phyloP scores from a whole-genome alignment of 1,140 invertebrate species.

The Nasonia longicornis region DNA sequence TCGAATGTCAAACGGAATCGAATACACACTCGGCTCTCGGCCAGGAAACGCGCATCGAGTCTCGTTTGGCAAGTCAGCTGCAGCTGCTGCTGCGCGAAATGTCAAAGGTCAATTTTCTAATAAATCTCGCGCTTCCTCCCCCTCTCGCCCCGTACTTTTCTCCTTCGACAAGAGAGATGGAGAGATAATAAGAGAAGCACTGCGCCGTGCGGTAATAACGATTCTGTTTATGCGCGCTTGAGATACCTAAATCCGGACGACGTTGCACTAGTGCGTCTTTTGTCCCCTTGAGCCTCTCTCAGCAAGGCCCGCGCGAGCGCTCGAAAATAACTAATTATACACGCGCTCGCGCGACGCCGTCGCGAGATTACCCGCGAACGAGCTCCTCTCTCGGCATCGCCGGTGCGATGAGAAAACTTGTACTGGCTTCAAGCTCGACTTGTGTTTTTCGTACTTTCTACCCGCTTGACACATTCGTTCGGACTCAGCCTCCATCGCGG shows the following conservation, averaged over 20 bases:
- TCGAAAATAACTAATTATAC: background rate
- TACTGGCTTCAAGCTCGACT: too few species aligned
- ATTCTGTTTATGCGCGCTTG: background rate
- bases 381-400: too few species aligned
- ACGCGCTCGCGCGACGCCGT: background rate
- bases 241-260: constrained; percentile 11
- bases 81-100: background rate
- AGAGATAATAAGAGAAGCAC: too few species aligned
- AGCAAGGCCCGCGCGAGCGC: background rate
- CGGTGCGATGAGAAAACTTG: background rate
- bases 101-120: constrained; percentile 43
- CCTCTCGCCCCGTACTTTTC: too few species aligned
- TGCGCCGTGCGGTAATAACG: background rate
- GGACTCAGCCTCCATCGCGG: too few species aligned
- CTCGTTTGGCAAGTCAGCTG: background rate
- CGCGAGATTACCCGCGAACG: too few species aligned
- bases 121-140: background rate
- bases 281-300: constrained; percentile 20
- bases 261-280: background rate
- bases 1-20: too few species aligned
- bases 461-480: too few species aligned
- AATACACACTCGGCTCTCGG: constrained; percentile 7
- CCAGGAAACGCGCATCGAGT: constrained; percentile 15
- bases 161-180: background rate
- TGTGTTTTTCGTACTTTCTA: too few species aligned